These are phyloP conservation scores for Drosophila malerkotliana DNA, from an alignment of 1,140 invertebrate species.

Conservation along the genomic window DNA sequence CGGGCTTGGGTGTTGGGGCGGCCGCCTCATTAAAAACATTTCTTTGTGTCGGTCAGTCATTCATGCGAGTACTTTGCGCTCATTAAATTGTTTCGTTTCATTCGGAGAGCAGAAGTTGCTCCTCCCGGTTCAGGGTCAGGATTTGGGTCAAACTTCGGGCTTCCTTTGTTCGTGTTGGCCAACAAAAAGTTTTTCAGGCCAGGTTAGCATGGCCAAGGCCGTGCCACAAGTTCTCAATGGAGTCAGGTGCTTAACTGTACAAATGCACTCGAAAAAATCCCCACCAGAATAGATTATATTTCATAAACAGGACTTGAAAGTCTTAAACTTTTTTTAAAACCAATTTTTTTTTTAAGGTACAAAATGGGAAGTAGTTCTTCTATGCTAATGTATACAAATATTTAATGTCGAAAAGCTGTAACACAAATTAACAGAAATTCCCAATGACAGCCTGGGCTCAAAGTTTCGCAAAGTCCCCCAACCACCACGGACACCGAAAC, in stretches of 20 bases:
- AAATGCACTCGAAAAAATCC: not conserved
- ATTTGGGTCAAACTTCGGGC: slow-evolving; percentile 30
- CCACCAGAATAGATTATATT: not conserved
- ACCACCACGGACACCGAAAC: not conserved
- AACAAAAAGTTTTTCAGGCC: slow-evolving; percentile 46
- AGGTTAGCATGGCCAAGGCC: slow-evolving; percentile 51
- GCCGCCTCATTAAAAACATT: slow-evolving; percentile 67
- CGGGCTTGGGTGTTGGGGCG: not conserved
- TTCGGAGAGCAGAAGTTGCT: slow-evolving; percentile 25
- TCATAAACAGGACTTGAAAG: not conserved
- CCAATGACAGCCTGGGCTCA: slow-evolving; percentile 40
- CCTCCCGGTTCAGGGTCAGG: slow-evolving; percentile 12
- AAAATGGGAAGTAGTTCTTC: not conserved
- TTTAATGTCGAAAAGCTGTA: slow-evolving; percentile 31
- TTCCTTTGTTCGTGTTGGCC: slow-evolving; percentile 18
- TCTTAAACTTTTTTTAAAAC: too few relatives aligned
- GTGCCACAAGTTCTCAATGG: slow-evolving; percentile 12
- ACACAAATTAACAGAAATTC: slow-evolving; percentile 67
- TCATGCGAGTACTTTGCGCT: slow-evolving; percentile 38
- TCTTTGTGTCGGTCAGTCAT: slow-evolving; percentile 31
- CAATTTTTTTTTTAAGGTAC: too few relatives aligned
- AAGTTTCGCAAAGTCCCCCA: slow-evolving; percentile 14
- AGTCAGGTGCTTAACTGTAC: slow-evolving; percentile 13
- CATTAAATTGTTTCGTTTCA: slow-evolving; percentile 69
- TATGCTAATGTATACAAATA: slow-evolving; percentile 14